These are phyloP conservation scores for Dasypogon diadema DNA, from an alignment of 2,888 invertebrate species.

Conservation along the genomic window DNA sequence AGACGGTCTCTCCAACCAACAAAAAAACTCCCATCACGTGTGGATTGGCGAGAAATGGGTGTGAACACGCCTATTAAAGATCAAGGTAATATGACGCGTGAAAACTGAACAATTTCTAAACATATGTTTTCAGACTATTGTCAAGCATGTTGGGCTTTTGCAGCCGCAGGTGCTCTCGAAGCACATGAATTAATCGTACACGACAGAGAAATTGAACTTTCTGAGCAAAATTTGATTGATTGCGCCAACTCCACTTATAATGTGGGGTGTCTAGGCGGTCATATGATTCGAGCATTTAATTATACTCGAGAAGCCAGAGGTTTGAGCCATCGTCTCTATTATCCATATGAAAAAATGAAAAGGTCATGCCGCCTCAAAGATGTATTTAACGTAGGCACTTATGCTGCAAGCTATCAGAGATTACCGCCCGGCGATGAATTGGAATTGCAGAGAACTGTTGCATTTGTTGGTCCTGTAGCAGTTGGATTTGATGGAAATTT, in stretches of 20 bases:
- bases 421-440: constrained; percentile 49
- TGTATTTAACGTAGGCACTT: background rate
- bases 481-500: constrained; percentile 49
- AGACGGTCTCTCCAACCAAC: background rate
- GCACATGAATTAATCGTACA: constrained; percentile 19
- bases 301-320: constrained; percentile 15
- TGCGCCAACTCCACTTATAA: constrained; percentile 41
- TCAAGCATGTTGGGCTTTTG: constrained; percentile 40
- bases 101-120: background rate
- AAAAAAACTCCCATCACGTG: background rate
- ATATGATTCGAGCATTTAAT: constrained; percentile 35
- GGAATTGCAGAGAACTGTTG: constrained; percentile 47
- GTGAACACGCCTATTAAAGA: constrained; percentile 26
- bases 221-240: constrained; percentile 43
- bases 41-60: constrained; percentile 35
- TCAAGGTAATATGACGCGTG: constrained; percentile 17
- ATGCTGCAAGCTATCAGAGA: constrained; percentile 3
- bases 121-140: constrained; percentile 10
- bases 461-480: constrained; percentile 51
- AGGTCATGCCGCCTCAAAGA: background rate
- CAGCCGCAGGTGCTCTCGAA: constrained; percentile 22
- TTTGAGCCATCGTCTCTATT: constrained; percentile 13
- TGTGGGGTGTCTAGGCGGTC: constrained; percentile 38
- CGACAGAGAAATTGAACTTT: constrained; percentile 5
- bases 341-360: constrained; percentile 28